Evolutionary conservation across 2,797 vertebrate genomes (phyloP).

Genomic region (Trachurus trachurus): DNA sequence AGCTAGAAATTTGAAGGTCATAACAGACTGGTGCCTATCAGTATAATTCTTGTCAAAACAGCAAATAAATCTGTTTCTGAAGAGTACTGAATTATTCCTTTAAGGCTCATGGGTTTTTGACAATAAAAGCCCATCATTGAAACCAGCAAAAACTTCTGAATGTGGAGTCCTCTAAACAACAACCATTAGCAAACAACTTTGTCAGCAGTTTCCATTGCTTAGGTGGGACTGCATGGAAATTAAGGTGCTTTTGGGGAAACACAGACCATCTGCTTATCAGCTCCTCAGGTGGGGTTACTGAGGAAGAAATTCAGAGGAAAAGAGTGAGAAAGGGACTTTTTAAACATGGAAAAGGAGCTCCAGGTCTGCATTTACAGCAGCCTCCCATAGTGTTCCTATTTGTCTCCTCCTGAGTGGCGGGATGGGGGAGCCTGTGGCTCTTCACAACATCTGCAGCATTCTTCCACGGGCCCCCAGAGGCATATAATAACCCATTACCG

Average conservation of each 20-base stretch:
- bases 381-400: slow-evolving; percentile 79
- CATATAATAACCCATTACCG: slow-evolving; percentile 85
- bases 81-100: neutral
- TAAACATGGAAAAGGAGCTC: slow-evolving; percentile 72
- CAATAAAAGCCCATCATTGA: neutral
- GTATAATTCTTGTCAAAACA: neutral
- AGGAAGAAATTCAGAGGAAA: slow-evolving; percentile 53
- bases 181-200: slow-evolving; percentile 58
- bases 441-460: slow-evolving; percentile 80
- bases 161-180: slow-evolving; percentile 29
- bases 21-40: too few species aligned
- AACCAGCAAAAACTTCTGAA: neutral
- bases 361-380: slow-evolving; percentile 78
- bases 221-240: slow-evolving; percentile 43
- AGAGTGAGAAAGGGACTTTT: slow-evolving; percentile 58
- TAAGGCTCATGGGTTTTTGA: neutral
- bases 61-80: neutral
- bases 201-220: slow-evolving; percentile 61
- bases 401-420: slow-evolving; percentile 76
- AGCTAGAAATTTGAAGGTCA: too few species aligned
- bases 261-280: slow-evolving; percentile 63
- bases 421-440: slow-evolving; percentile 58
- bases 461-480: slow-evolving; percentile 72
- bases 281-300: slow-evolving; percentile 37
- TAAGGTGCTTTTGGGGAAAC: slow-evolving; percentile 41